Evolutionary conservation across 1,140 invertebrate species (phyloP).

Genomic region (Idris sp.): DNA sequence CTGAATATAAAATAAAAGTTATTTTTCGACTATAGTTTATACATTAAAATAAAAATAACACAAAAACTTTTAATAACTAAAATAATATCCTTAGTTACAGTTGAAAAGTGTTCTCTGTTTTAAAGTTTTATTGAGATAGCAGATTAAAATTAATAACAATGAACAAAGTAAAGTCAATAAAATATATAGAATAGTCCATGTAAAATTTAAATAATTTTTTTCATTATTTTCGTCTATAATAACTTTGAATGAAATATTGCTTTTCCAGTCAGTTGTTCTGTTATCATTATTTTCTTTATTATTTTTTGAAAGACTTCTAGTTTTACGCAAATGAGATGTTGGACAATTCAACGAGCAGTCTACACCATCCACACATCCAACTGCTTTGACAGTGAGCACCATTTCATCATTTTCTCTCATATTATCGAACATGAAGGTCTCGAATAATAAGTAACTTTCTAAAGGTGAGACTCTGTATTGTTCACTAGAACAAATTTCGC

Average conservation of each 20-base stretch:
- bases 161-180: slow-evolving; percentile 12
- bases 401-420: slow-evolving; percentile 82
- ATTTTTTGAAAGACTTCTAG: slow-evolving; percentile 46
- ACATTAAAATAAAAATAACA: too few relatives aligned
- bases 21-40: too few relatives aligned
- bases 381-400: slow-evolving; percentile 80
- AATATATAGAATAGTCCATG: slow-evolving; percentile 3
- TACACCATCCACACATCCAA: slow-evolving; percentile 80
- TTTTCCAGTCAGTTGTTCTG: slow-evolving; percentile 64
- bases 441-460: slow-evolving; percentile 79
- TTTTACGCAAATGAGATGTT: slow-evolving; percentile 57
- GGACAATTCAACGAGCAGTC: slow-evolving; percentile 79
- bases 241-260: slow-evolving; percentile 50
- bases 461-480: slow-evolving; percentile 75
- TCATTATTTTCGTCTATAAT: slow-evolving; percentile 6
- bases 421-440: slow-evolving; percentile 84
- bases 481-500: slow-evolving; percentile 79
- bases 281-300: slow-evolving; percentile 46
- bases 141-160: slow-evolving; percentile 1
- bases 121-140: too few relatives aligned
- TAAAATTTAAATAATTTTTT: slow-evolving; percentile 5
- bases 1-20: too few relatives aligned
- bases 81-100: too few relatives aligned
- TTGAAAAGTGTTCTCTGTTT: too few relatives aligned
- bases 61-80: too few relatives aligned